Percentiles rank a stretch among this genome's conserved stretches.
Conservation (phyloP, 2,888 invertebrate species). For the Toxonevra muliebris region DNA sequence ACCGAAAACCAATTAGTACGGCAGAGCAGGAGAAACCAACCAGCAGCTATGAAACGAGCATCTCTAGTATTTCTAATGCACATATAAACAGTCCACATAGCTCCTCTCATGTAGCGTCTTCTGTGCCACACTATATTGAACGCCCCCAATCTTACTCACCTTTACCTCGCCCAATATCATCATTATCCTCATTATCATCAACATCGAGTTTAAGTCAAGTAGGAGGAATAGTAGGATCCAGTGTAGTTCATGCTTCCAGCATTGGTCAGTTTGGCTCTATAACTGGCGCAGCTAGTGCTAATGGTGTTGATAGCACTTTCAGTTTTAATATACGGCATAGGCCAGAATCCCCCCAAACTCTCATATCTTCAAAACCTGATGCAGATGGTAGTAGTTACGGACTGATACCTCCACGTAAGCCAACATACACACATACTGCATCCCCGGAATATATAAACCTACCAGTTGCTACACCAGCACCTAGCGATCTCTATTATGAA, state of each 20-base stretch:
- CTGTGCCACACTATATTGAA: conserved; percentile 32
- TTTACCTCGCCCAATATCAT: conserved; percentile 28
- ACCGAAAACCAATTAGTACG: background rate
- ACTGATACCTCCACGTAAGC: conserved; percentile 42
- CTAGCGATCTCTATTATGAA: conserved; percentile 47
- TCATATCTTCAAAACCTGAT: conserved; percentile 39
- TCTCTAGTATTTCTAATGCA: conserved; percentile 5
- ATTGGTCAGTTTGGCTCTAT: conserved; percentile 49
- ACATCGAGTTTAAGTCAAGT: conserved; percentile 44
- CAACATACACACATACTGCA: conserved; percentile 37
- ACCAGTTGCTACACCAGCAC: conserved; percentile 39
- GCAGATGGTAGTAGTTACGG: conserved; percentile 40
- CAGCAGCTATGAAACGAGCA: conserved; percentile 4
- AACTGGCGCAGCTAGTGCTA: conserved; percentile 53
- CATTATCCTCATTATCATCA: conserved; percentile 2
- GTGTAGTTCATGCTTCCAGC: conserved; percentile 54
- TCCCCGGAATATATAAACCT: conserved; percentile 37
- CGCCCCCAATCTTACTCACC: conserved; percentile 35
- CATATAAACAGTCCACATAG: conserved; percentile 46
- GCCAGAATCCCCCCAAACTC: conserved; percentile 47
- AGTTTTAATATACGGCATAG: conserved; percentile 60
- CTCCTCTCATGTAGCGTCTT: conserved; percentile 23
- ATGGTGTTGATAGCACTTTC: conserved; percentile 59
- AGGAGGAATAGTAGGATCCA: conserved; percentile 35
- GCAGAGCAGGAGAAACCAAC: conserved; percentile 27